Base-by-base conservation (phyloP, 2,797 vertebrate genomes). In the Pelodytes ibericus region DNA sequence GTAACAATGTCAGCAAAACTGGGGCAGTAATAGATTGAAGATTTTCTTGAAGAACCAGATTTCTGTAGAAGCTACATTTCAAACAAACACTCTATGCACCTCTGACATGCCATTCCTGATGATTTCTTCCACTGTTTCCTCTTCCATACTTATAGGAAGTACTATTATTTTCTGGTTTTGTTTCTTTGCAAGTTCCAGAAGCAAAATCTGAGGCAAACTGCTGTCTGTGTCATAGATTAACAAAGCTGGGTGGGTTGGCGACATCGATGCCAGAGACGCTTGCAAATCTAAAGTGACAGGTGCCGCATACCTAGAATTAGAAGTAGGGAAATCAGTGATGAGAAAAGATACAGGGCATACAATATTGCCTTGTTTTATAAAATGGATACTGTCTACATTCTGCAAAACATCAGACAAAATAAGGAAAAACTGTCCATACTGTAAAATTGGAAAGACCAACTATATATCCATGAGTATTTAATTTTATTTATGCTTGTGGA, bases 211-310 rank as follows among this genome's bases (percentile, higher is more conserved):
- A 18, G 80, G 70, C 11, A 72, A 39, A 16, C 51, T 69, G 27
- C 69, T 58, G 24, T 81, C 80, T 58, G 24, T 49, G 24, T 58
- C 47, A 61, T 77, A 81, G 22, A 77, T 68, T 24, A 81, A 25
- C 41, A 81, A 68, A 20, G 58, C 65, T 47, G 80, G 74, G 13
- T 67, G 39, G 47, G 30, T 15, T 18, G 70, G 44, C 25, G 64
- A 64, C 44, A 77, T 72, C 70, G 49, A 73, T 22, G 22, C 41
- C 18, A 77, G 30, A 8, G 70, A 47, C 7, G 27, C 16, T 31
- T 74, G 80, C 29, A 81, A 59, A 81, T 81, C 80, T 9, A 47
- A 25, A 22, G n/a, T 22, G 18, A 69, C 51, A 27, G 72, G 74
- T 63, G 59, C 36, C 25, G 69, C 22, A 29, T 77, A 81, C 62